Base-by-base conservation (phyloP, 2,888 invertebrate species). In the Ptychoptera albimana region DNA sequence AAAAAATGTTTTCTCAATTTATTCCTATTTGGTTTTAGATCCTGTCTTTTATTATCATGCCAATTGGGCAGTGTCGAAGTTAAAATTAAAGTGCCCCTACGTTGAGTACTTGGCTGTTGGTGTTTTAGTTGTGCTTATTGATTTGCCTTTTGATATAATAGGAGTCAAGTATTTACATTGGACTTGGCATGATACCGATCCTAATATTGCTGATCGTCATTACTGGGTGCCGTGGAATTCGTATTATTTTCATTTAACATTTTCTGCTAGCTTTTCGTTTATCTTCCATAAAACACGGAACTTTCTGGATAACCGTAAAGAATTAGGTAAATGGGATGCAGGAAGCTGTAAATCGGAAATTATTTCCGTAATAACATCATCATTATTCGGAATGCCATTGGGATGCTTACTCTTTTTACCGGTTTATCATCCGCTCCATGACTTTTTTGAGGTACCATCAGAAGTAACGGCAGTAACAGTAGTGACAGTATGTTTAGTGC, bases 181-280 rank as follows among this genome's bases (percentile, higher is more conserved):
- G 85, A 79, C 81, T 2, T 87, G 86, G 86, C 85, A 86, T 52
- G 79, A 79, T 55, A 79, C 79, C 0, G 79, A 79, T 58, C 77
- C 79, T 5, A 79, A 78, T 53, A 71, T 79, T 60, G 65, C 44
- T 50, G 84, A 85, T 58, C 71, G 84, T 36, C 77, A 79, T 60
- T 85, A 84, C 61, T 82, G 80, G 78, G 83, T 86, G 15, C 86
- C 86, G 0, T 84, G 81, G 79, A 85, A 79, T 57, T 83, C 82
- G 0, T 86, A 82, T 63, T 85, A 82, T 57, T 86, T 86, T 68
- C 85, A 86, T 58, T 72, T 79, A 0, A 66, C 79, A 0, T 85
- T 85, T 57, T 75, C 82, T 1, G 75, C 79, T 1, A 77, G 80
- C 50, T 80, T 85, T 57, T 74, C 70, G 12, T 77, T 75, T 57